Percentiles rank a stretch among this genome's conserved stretches.
These are phyloP conservation scores for Oreochromis spilurus DNA, from an alignment of 2,113 vertebrate species.

Conservation along the genomic window DNA sequence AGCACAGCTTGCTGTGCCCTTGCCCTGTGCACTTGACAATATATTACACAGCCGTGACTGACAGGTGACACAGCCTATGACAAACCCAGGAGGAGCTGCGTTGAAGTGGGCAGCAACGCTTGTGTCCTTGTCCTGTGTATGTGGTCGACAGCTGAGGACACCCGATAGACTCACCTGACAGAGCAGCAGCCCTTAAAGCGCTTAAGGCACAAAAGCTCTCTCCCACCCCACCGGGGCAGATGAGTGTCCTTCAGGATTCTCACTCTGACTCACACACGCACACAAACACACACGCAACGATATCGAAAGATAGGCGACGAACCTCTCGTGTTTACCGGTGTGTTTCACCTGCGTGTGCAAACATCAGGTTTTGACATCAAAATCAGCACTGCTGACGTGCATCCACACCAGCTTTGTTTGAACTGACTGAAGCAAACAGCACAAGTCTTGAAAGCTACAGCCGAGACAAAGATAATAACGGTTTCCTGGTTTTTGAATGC, in stretches of 20 bases:
- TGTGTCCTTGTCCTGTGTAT: constrained; percentile 40
- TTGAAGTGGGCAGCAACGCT: constrained; percentile 17
- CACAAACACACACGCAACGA: not conserved
- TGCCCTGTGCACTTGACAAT: constrained; percentile 23
- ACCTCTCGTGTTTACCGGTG: not conserved
- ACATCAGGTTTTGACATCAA: not conserved
- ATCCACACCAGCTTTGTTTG: not conserved
- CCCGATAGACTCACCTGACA: constrained; percentile 40
- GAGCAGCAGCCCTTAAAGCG: constrained; percentile 5
- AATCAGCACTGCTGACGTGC: not conserved
- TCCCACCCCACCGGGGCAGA: not conserved
- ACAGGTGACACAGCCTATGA: constrained; percentile 48
- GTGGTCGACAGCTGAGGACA: constrained; percentile 8
- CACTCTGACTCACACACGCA: not conserved
- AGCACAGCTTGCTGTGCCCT: constrained; percentile 7
- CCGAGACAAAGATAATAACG: constrained; percentile 3
- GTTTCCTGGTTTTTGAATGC: not conserved
- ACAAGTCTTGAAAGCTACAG: not conserved
- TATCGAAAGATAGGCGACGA: not conserved
- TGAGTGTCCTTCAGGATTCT: constrained; percentile 10
- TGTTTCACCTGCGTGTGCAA: not conserved
- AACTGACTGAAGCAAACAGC: not conserved
- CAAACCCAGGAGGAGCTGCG: constrained; percentile 9
- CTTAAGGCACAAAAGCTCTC: constrained; percentile 21
- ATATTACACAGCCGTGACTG: constrained; percentile 39